A percentile compares a stretch with the other conserved stretches of the same genome.
phyloP scores from a whole-genome alignment of 1,140 invertebrate genomes.

The Drosophila dunni region DNA sequence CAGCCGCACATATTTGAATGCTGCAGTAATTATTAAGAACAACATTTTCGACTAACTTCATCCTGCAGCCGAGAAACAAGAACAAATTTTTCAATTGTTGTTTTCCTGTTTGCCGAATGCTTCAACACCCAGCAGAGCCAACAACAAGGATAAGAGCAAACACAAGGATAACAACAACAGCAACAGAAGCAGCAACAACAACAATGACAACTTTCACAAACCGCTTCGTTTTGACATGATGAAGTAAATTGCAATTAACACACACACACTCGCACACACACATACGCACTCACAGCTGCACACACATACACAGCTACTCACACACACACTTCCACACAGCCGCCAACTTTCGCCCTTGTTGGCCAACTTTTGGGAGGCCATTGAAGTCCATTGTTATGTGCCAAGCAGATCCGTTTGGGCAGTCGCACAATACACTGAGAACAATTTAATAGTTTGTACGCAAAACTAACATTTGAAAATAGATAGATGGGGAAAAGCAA shows the following conservation, averaged over 20 bases:
- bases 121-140: slow-evolving; percentile 1
- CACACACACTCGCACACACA: slow-evolving; percentile 3
- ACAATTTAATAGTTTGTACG: no score
- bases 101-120: slow-evolving; percentile 37
- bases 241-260: slow-evolving; percentile 59
- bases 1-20: slow-evolving; percentile 32
- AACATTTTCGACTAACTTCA: slow-evolving; percentile 24
- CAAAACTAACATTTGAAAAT: no score
- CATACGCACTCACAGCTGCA: not conserved
- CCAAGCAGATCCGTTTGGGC: not conserved
- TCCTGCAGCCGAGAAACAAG: slow-evolving; percentile 19
- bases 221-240: slow-evolving; percentile 40
- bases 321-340: slow-evolving; percentile 1
- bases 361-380: slow-evolving; percentile 31
- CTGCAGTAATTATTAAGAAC: slow-evolving; percentile 26
- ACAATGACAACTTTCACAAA: slow-evolving; percentile 34
- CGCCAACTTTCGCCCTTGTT: slow-evolving; percentile 39
- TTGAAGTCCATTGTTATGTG: slow-evolving; percentile 35
- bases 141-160: slow-evolving; percentile 1
- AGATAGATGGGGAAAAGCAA: no score
- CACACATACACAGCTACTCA: not conserved
- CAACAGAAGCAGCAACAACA: slow-evolving; percentile 5
- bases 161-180: not conserved
- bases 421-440: not conserved
- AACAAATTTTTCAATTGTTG: slow-evolving; percentile 40